phyloP scores from a whole-genome alignment of 2,113 vertebrate species.

The Crotalus helleri region DNA sequence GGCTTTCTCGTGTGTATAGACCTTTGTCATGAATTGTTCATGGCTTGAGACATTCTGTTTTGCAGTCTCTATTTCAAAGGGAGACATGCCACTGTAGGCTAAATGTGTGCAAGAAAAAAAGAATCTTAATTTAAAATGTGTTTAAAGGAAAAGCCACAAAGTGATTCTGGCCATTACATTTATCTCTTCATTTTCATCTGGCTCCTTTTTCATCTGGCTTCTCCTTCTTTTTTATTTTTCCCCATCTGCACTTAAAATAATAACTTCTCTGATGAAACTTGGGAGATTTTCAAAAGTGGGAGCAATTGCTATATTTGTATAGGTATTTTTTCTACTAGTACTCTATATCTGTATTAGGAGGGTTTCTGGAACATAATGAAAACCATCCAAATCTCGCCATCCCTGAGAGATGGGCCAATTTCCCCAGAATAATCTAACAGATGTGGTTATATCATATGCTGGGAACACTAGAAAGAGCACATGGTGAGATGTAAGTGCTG shows the following conservation, averaged over 20 bases:
- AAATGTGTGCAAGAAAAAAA: neutral
- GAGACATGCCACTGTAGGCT: neutral
- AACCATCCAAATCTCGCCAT: neutral
- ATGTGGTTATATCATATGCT: neutral
- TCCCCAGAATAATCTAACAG: conserved; percentile 1
- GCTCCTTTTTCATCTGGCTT: neutral
- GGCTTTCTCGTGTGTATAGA: neutral
- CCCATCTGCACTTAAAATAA: neutral
- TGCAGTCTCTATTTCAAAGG: neutral
- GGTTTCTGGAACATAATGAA: neutral
- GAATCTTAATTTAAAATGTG: neutral
- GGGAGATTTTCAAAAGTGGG: neutral
- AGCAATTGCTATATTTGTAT: neutral
- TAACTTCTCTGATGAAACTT: neutral
- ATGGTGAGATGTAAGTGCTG: neutral
- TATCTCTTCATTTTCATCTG: neutral
- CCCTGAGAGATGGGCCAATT: neutral
- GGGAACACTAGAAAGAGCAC: neutral
- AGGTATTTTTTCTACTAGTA: neutral
- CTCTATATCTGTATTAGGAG: neutral
- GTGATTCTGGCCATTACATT: neutral
- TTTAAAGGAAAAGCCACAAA: neutral
- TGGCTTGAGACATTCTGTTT: neutral
- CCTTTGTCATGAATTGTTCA: neutral
- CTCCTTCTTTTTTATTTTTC: too few relatives aligned